Percentiles rank a stretch among this genome's conserved stretches.
phyloP scores from a whole-genome alignment of 2,797 vertebrate genomes.

The Synaphobranchus kaupii region DNA sequence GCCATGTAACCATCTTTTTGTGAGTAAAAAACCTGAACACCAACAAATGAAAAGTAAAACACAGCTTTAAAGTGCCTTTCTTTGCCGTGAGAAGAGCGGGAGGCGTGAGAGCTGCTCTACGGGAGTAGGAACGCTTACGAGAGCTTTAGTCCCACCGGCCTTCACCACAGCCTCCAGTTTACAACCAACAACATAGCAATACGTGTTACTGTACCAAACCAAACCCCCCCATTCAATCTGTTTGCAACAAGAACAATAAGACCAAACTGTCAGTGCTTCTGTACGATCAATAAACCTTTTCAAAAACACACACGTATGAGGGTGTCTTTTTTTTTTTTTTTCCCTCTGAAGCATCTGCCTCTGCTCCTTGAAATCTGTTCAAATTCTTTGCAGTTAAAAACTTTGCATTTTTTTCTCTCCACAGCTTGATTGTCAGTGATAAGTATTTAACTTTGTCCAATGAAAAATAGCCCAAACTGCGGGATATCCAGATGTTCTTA shows the following conservation, averaged over 20 bases:
- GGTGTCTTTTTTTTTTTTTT: background rate
- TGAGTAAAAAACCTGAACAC: conserved; percentile 61
- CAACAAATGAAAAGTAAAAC: conserved; percentile 51
- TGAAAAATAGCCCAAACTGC: background rate
- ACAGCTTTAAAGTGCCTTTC: conserved; percentile 85
- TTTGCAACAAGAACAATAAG: conserved; percentile 55
- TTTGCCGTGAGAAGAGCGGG: conserved; percentile 72
- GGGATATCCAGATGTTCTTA: no score
- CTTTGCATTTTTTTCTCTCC: background rate
- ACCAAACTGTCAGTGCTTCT: conserved; percentile 52
- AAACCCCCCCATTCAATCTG: conserved; percentile 41
- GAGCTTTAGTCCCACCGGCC: conserved; percentile 26
- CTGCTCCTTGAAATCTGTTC: background rate
- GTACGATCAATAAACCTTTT: conserved; percentile 67
- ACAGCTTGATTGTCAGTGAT: background rate
- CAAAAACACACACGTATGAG: conserved; percentile 30
- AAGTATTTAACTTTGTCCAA: conserved; percentile 4
- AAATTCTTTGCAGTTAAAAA: background rate
- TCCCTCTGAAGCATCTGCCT: background rate
- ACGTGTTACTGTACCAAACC: conserved; percentile 10
- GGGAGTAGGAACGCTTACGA: conserved; percentile 54
- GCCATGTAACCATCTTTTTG: conserved; percentile 65
- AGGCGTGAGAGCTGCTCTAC: conserved; percentile 71
- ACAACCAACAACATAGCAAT: conserved; percentile 57
- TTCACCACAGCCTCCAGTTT: conserved; percentile 78